Base-by-base conservation (phyloP, 1,140 invertebrate species). In the Drosophila guanche region DNA sequence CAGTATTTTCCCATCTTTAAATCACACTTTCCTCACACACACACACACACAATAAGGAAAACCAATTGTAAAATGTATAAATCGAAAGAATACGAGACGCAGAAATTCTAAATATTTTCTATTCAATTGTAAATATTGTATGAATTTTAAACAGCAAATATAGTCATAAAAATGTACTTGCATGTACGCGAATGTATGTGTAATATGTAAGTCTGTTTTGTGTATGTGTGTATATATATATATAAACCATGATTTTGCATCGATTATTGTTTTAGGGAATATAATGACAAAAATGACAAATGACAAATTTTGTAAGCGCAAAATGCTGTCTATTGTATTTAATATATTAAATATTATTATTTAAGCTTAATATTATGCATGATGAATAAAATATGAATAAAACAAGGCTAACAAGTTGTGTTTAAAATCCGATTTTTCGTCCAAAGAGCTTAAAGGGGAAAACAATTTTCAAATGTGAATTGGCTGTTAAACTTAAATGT, bases 41-140 rank as follows among this genome's bases (percentile, higher is more conserved):
- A 25, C 27, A 43, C 4, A 27, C n/a, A 48, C n/a, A 22, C 50
- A 33, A 7, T 27, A 33, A 33, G 12, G 7, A 52, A 20, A 59
- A 59, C 27, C 33, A 37, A 37, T 37, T 37, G 14, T n/a, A 27
- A 67, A 67, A 33, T 37, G 22, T 47, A 55, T 20, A 45, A 67
- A 73, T 53, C 43, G 53, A 40, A 76, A 63, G 75, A 71, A 57
- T 75, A 71, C 59, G n/a, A 67, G 16, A 48, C 27, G 54, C 65
- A 72, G 63, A 88, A 86, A 79, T 83, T 86, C 76, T 86, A 81
- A 60, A 83, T 86, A 88, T 86, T 86, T 88, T 81, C 83, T 83
- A 52, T 61, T 5, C 43, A 86, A 81, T 52, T 88, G 83, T 88
- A 88, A 88, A 86, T 86, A 86, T 86, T 86, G 71, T 72, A 83